Evolutionary conservation across 2,888 invertebrate genomes (phyloP).

Genomic region (Andrena camellia): DNA sequence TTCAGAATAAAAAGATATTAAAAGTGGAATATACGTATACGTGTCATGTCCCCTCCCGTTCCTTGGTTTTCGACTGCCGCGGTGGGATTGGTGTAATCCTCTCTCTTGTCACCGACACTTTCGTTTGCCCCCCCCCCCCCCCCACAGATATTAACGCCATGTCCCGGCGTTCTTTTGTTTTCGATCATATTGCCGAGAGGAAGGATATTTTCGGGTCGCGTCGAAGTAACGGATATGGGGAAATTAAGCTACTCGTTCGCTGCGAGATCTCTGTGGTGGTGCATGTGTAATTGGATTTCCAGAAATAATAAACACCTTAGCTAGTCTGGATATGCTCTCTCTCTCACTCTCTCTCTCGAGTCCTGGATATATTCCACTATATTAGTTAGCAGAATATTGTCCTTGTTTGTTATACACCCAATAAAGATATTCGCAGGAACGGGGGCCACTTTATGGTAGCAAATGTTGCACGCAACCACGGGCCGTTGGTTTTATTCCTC

Average conservation of each 20-base stretch:
- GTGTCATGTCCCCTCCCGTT: neutral
- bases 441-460: neutral
- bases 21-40: conserved; percentile 24
- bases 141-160: neutral
- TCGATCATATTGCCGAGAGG: neutral
- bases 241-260: neutral
- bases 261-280: neutral
- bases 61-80: conserved; percentile 17
- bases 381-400: too few species aligned
- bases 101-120: neutral
- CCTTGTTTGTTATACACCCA: too few species aligned
- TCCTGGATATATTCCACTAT: too few species aligned
- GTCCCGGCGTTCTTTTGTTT: neutral
- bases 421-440: too few species aligned
- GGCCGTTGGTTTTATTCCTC: neutral
- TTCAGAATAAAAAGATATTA: conserved; percentile 55
- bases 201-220: neutral
- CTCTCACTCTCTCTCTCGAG: too few species aligned
- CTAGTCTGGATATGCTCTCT: too few species aligned
- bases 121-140: neutral
- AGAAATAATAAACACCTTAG: too few species aligned
- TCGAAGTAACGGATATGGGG: neutral
- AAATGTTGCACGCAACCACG: neutral
- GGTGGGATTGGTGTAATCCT: conserved; percentile 2
- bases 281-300: neutral